phyloP scores from a whole-genome alignment of 2,888 invertebrate species.

The Amiota communis region DNA sequence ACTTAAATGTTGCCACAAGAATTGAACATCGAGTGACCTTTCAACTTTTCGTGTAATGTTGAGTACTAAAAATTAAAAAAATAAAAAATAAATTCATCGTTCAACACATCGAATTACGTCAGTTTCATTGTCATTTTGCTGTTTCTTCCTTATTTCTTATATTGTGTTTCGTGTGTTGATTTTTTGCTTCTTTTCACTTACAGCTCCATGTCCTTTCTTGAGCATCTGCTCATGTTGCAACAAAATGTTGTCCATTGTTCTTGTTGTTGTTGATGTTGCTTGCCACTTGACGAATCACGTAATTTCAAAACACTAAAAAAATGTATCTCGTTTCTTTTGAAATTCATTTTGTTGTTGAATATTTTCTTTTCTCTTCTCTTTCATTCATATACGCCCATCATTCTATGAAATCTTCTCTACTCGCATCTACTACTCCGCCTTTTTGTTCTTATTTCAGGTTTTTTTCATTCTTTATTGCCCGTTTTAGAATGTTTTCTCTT shows the following conservation, averaged over 20 bases:
- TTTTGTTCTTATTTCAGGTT: too few relatives aligned
- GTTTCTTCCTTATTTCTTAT: not conserved
- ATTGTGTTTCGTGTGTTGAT: not conserved
- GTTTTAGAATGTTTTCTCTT: too few relatives aligned
- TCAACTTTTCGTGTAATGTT: not conserved
- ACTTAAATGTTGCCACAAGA: not conserved
- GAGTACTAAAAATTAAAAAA: not conserved
- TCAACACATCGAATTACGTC: slow-evolving; percentile 24
- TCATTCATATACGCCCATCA: too few relatives aligned
- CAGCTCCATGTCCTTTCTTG: slow-evolving; percentile 3
- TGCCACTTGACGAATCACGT: slow-evolving; percentile 21
- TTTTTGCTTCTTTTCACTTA: slow-evolving; percentile 3
- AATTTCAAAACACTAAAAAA: slow-evolving; percentile 29
- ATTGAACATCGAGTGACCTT: not conserved
- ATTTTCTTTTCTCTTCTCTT: not conserved
- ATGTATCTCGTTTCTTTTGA: slow-evolving; percentile 16
- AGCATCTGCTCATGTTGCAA: too few relatives aligned
- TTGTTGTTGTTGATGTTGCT: slow-evolving; percentile 5
- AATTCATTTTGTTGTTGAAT: slow-evolving; percentile 10
- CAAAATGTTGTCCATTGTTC: not conserved
- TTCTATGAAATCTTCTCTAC: too few relatives aligned
- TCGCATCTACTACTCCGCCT: too few relatives aligned
- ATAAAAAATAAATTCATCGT: not conserved
- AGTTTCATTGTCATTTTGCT: slow-evolving; percentile 14
- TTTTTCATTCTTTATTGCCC: too few relatives aligned